A percentile compares a stretch with the other conserved stretches of the same genome.
These are phyloP conservation scores for Drosophila infuscata DNA, from an alignment of 2,888 invertebrate species.

Conservation along the genomic window DNA sequence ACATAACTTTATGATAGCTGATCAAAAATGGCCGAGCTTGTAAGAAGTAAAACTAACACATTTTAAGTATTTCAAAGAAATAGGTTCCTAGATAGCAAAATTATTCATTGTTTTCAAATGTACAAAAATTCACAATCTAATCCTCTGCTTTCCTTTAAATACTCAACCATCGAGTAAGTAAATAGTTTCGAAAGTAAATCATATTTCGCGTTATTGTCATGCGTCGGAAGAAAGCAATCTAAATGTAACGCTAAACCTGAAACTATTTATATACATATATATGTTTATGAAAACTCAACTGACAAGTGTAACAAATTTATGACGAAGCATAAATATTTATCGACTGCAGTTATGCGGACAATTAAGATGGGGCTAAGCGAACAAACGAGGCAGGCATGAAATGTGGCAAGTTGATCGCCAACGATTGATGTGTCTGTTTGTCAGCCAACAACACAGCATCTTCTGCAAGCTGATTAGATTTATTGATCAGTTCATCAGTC, in stretches of 20 bases:
- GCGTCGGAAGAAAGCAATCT: constrained; percentile 44
- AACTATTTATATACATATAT: neutral
- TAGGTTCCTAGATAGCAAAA: neutral
- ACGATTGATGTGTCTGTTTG: constrained; percentile 17
- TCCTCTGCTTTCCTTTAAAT: neutral
- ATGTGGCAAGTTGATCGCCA: constrained; percentile 15
- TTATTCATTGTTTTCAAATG: neutral
- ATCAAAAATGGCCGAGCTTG: neutral
- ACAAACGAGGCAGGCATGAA: constrained; percentile 23
- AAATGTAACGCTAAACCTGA: constrained; percentile 22
- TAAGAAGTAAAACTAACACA: neutral
- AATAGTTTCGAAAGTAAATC: constrained; percentile 12
- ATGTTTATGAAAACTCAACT: constrained; percentile 39
- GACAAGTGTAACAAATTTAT: constrained; percentile 57
- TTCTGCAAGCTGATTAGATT: constrained; percentile 6
- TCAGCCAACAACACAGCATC: constrained; percentile 3
- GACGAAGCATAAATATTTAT: constrained; percentile 62
- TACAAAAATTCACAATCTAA: neutral
- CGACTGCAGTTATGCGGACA: constrained; percentile 46
- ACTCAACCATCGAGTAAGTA: neutral
- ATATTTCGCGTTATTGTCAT: constrained; percentile 25
- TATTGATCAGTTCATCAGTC: neutral
- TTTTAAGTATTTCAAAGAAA: neutral
- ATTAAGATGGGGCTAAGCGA: constrained; percentile 34
- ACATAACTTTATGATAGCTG: neutral